Evolutionary conservation across 1,140 invertebrate genomes (phyloP).

Genomic region (Eurosta solidaginis): DNA sequence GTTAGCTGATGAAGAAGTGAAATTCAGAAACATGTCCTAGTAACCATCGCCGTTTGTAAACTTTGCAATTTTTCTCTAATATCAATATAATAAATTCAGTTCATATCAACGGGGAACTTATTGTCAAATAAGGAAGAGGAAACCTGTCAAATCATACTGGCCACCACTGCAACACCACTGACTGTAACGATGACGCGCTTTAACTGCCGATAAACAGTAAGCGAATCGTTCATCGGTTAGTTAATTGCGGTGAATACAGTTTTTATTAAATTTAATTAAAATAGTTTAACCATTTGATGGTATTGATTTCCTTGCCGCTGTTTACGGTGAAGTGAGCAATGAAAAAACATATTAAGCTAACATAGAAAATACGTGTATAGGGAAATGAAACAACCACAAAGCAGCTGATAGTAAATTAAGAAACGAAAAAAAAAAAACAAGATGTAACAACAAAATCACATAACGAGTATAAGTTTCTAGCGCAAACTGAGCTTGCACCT

Average conservation of each 20-base stretch:
- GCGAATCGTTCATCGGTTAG: not conserved
- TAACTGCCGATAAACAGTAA: not conserved
- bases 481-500: not conserved
- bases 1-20: no score
- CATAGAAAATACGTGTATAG: not conserved
- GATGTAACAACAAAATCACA: not conserved
- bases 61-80: no score
- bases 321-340: not conserved
- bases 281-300: constrained; percentile 1
- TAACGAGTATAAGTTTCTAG: not conserved
- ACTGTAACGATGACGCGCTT: not conserved
- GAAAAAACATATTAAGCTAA: not conserved
- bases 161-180: not conserved
- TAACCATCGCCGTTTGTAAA: no score
- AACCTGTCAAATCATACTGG: not conserved
- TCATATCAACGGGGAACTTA: not conserved
- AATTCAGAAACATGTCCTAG: no score
- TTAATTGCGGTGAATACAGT: constrained; percentile 12
- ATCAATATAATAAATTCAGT: not conserved
- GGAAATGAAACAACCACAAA: not conserved
- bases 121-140: no score
- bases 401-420: not conserved
- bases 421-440: not conserved
- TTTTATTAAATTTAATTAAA: constrained; percentile 26
- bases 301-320: not conserved